Evolutionary conservation across 1,140 invertebrate genomes (phyloP), one percentile per base, ranked within the genome.

Genomic region (Diorhabda elongata): DNA sequence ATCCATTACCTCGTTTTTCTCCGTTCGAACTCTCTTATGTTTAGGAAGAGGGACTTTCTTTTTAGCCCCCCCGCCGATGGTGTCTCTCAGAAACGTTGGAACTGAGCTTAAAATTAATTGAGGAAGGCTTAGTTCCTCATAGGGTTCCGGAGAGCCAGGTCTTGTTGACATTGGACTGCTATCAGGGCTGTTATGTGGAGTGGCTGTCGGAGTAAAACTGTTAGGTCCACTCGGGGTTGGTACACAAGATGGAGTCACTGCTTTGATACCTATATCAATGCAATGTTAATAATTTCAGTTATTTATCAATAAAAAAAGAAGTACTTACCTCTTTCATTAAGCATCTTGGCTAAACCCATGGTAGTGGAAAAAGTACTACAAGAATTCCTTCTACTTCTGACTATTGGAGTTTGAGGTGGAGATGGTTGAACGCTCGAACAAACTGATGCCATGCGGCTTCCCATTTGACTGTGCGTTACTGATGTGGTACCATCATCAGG

Each of bases 301-400:
- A 6, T 56, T 56, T 56, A 56, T 56, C 52, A 56, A 56, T 56
- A 7, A 56, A 56, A 56, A 56, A 6, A 56, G n/a, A 7, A 56
- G 8, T 44, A 66, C 67, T 58, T 63, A 47, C 91, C 92, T 70
- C 92, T 84, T 77, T 94, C 92, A 69, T 92, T 90, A 6, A 95
- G 81, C 82, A 94, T 89, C 71, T 91, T 89, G 2, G 93, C 93
- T 5, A 95, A 80, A 0, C 92, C 91, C 5, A 90, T 81, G 5
- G 90, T 91, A 42, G 91, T 92, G 26, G 91, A 93, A 78, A 91
- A 93, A 2, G 91, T 94, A 4, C 87, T 89, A 8, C 89, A 91
- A 2, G 89, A 90, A 77, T 90, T 92, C 64, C 87, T 84, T 68
- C 87, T 84, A 70, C 88, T 90, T n/a, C 87, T 74, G 3, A 83